Conservation (phyloP, 2,888 invertebrate genomes). For the Ichneumon xanthorius region DNA sequence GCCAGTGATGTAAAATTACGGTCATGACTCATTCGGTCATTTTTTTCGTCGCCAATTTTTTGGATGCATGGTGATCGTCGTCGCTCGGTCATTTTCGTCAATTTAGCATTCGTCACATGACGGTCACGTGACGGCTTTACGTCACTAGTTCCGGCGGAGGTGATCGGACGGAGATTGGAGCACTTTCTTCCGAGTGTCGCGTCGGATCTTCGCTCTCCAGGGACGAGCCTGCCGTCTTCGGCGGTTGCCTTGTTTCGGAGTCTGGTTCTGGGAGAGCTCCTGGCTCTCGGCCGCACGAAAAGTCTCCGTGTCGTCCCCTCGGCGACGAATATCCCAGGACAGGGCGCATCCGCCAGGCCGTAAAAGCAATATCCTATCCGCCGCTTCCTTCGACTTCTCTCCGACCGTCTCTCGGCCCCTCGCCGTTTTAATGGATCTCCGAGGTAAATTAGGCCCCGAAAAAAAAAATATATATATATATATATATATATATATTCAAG, state of each 20-base stretch:
- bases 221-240: not conserved
- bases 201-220: constrained; percentile 16
- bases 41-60: no score
- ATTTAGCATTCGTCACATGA: no score
- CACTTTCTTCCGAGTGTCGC: not conserved
- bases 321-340: constrained; percentile 36
- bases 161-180: not conserved
- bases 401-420: constrained; percentile 29
- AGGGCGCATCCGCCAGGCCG: constrained; percentile 44
- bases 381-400: constrained; percentile 13
- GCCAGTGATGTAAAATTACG: not conserved
- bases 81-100: no score
- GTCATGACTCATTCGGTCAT: no score
- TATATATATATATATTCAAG: constrained; percentile 1
- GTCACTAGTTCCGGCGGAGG: not conserved
- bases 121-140: no score
- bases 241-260: constrained; percentile 1
- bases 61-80: no score
- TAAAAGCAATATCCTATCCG: constrained; percentile 50
- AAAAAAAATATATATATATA: not conserved
- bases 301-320: constrained; percentile 11
- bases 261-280: not conserved
- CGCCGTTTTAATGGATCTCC: constrained; percentile 55
- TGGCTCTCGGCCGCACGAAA: constrained; percentile 3
- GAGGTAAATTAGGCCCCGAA: constrained; percentile 53